These are phyloP conservation scores for Hypomecis atomaria DNA, from an alignment of 2,888 invertebrate species.

Conservation along the genomic window DNA sequence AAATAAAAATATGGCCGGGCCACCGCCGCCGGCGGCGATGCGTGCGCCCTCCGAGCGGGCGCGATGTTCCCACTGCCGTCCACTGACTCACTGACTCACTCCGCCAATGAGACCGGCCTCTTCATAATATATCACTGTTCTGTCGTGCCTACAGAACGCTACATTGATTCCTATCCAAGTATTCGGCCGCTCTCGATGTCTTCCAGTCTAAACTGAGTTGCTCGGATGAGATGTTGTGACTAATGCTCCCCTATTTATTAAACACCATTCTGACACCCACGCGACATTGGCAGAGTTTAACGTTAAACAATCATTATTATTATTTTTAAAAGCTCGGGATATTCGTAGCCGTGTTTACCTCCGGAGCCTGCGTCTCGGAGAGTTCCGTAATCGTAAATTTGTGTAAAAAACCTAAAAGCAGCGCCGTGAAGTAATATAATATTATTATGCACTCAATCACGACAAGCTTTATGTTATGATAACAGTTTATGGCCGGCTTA, in stretches of 20 bases:
- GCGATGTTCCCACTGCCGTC: conserved; percentile 39
- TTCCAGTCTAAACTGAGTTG: conserved; percentile 26
- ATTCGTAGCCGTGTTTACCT: conserved; percentile 17
- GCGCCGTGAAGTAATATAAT: conserved; percentile 35
- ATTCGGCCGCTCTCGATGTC: conserved; percentile 23
- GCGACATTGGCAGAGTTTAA: conserved; percentile 24
- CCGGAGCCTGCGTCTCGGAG: conserved; percentile 14
- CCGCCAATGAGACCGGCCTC: conserved; percentile 36
- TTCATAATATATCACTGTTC: conserved; percentile 36
- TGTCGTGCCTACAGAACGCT: conserved; percentile 27
- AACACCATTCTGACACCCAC: conserved; percentile 29
- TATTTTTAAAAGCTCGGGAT: conserved; percentile 22
- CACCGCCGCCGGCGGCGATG: conserved; percentile 55
- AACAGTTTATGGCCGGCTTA: conserved; percentile 67
- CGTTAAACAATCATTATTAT: conserved; percentile 30
- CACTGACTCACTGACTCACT: conserved; percentile 38
- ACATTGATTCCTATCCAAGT: conserved; percentile 27
- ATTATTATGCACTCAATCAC: conserved; percentile 48
- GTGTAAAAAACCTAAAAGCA: conserved; percentile 28
- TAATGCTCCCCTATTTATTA: conserved; percentile 36
- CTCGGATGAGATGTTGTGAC: conserved; percentile 34
- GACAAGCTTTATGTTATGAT: conserved; percentile 60
- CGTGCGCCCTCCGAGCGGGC: conserved; percentile 38
- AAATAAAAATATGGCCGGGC: conserved; percentile 75
- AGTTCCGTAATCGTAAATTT: conserved; percentile 23